phyloP scores from a whole-genome alignment of 30 jellyfish, hydroid and myxozoan genomes.

The Aurelia coerulea region DNA sequence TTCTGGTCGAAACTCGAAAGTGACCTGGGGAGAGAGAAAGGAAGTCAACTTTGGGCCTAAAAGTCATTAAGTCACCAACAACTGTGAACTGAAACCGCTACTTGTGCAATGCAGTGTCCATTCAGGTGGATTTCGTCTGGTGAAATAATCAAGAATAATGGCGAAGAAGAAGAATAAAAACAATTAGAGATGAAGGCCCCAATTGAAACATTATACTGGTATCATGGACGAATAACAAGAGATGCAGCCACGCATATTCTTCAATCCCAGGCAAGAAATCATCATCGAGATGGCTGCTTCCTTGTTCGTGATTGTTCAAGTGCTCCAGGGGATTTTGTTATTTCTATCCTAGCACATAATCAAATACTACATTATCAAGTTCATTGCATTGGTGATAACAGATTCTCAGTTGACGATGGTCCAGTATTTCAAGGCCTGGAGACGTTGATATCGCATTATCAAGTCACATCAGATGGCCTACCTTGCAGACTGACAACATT shows the following conservation, averaged over 20 bases:
- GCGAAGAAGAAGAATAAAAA: no score
- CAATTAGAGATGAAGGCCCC: constrained; percentile 34
- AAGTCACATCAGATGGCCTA: constrained; percentile 81
- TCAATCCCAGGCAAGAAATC: constrained; percentile 50
- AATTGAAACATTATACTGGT: constrained; percentile 70
- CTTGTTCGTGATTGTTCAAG: constrained; percentile 92
- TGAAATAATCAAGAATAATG: no score
- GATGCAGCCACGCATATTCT: constrained; percentile 80
- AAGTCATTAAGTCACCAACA: no score
- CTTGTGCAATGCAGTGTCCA: no score
- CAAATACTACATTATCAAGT: constrained; percentile 89
- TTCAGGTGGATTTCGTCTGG: no score
- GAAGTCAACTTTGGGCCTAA: no score
- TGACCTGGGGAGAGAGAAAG: no score
- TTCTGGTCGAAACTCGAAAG: no score
- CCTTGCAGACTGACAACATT: constrained; percentile 82
- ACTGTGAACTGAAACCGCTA: no score
- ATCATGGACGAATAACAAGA: constrained; percentile 89
- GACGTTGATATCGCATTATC: constrained; percentile 71
- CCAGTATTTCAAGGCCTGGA: constrained; percentile 93
- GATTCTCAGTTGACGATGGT: constrained; percentile 88
- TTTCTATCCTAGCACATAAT: constrained; percentile 61
- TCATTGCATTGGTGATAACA: constrained; percentile 80
- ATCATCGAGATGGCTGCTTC: constrained; percentile 76
- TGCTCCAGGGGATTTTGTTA: constrained; percentile 85